phyloP scores from a whole-genome alignment of 2,888 invertebrate genomes.

The Diadegma fenestrale region DNA sequence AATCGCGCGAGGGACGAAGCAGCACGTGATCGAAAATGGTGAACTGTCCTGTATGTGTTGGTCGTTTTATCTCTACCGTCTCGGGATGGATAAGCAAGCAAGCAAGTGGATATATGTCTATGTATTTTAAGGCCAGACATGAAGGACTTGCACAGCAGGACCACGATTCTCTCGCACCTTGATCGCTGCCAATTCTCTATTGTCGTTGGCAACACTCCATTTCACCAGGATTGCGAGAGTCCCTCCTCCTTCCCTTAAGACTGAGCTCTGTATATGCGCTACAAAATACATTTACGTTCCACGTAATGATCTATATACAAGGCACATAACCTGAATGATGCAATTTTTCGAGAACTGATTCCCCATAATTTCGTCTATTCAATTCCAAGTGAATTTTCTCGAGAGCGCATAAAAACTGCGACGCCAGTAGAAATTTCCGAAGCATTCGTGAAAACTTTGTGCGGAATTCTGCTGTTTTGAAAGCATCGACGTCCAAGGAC shows the following conservation, averaged over 20 bases:
- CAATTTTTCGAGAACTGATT: background rate
- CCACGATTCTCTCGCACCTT: conserved; percentile 67
- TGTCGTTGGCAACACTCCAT: conserved; percentile 81
- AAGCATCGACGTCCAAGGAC: conserved; percentile 42
- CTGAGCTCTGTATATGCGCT: background rate
- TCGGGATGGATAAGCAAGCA: conserved; percentile 18
- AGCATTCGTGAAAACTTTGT: background rate
- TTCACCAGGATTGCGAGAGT: conserved; percentile 58
- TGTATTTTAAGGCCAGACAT: background rate
- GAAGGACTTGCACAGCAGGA: conserved; percentile 45
- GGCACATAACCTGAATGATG: background rate
- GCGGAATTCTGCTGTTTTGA: background rate
- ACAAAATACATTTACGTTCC: conserved; percentile 7
- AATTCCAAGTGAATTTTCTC: background rate
- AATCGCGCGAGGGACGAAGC: conserved; percentile 1
- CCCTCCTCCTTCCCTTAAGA: conserved; percentile 42
- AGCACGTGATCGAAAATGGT: conserved; percentile 30
- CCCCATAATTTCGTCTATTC: background rate
- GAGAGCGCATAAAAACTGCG: background rate
- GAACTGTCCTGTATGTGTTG: background rate
- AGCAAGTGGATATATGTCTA: conserved; percentile 8
- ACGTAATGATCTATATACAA: background rate
- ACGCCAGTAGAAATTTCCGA: background rate
- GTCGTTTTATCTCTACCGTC: conserved; percentile 8
- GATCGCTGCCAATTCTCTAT: conserved; percentile 81